These are phyloP conservation scores for Volucella bombylans DNA, from an alignment of 2,888 invertebrate genomes.

Conservation along the genomic window DNA sequence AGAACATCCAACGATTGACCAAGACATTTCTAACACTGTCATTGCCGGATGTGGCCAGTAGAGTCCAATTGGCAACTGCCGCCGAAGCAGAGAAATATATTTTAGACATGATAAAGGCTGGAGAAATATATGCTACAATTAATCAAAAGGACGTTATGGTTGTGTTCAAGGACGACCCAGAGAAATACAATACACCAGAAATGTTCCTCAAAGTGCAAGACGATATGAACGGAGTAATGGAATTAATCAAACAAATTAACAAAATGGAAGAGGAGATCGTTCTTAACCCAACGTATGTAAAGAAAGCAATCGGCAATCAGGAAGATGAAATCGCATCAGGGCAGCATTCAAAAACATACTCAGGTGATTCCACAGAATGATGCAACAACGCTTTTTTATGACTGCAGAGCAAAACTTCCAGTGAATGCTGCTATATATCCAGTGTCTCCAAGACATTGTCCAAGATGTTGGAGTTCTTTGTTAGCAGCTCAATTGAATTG, in stretches of 20 bases:
- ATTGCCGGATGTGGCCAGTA: constrained; percentile 88
- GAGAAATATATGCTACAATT: constrained; percentile 97
- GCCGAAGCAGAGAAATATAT: constrained; percentile 96
- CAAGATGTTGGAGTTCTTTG: constrained; percentile 92
- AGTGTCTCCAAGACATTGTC: constrained; percentile 95
- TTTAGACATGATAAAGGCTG: constrained; percentile 98
- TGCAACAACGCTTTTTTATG: too few relatives aligned
- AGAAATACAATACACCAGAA: constrained; percentile 95
- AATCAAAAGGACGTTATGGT: constrained; percentile 99
- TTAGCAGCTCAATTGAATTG: constrained; percentile 91
- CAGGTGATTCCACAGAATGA: too few relatives aligned
- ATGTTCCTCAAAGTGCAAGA: constrained; percentile 94
- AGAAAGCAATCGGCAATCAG: constrained; percentile 85
- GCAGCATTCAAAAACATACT: constrained; percentile 81
- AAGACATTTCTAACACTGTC: constrained; percentile 89
- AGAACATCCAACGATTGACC: constrained; percentile 97
- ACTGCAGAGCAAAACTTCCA: constrained; percentile 93
- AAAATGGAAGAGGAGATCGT: constrained; percentile 98
- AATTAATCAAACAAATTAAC: constrained; percentile 93
- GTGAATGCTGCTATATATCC: constrained; percentile 94
- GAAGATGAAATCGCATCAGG: constrained; percentile 84
- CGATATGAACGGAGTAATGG: constrained; percentile 92
- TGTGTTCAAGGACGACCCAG: constrained; percentile 96
- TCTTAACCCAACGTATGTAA: constrained; percentile 91
- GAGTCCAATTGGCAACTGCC: constrained; percentile 93